These are phyloP conservation scores for Bombus waltoni DNA, from an alignment of 1,140 invertebrate species.

Conservation along the genomic window DNA sequence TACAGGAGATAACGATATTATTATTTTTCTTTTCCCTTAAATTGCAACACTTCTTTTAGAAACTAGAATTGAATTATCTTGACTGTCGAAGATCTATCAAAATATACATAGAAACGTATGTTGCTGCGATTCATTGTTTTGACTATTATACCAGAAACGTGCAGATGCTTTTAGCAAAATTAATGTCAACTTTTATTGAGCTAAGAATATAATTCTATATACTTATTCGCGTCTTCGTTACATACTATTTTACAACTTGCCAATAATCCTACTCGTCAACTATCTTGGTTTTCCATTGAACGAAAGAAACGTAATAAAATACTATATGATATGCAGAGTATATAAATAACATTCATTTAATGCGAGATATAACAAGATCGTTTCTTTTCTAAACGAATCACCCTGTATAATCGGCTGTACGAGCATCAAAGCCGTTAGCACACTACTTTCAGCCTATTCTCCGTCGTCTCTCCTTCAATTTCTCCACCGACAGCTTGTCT, in stretches of 20 bases:
- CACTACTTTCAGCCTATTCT: constrained; percentile 20
- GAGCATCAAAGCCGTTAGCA: background rate
- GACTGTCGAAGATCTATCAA: too few relatives aligned
- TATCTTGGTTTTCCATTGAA: too few relatives aligned
- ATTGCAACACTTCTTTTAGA: background rate
- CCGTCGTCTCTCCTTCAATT: background rate
- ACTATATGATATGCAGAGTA: too few relatives aligned
- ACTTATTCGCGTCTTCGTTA: background rate
- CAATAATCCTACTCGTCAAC: too few relatives aligned
- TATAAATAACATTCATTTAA: too few relatives aligned
- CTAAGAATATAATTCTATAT: too few relatives aligned
- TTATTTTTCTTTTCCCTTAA: too few relatives aligned
- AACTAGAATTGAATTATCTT: too few relatives aligned
- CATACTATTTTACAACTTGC: background rate
- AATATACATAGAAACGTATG: too few relatives aligned
- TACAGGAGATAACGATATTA: background rate
- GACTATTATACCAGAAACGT: background rate
- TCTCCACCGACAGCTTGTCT: constrained; percentile 21
- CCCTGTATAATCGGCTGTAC: constrained; percentile 25
- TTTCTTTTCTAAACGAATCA: constrained; percentile 20
- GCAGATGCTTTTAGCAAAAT: background rate
- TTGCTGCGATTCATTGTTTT: too few relatives aligned
- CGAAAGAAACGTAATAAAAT: too few relatives aligned
- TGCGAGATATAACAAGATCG: background rate
- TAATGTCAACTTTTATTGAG: background rate